Evolutionary conservation across 2,113 vertebrate species (phyloP).

Genomic region (Cariama cristata): DNA sequence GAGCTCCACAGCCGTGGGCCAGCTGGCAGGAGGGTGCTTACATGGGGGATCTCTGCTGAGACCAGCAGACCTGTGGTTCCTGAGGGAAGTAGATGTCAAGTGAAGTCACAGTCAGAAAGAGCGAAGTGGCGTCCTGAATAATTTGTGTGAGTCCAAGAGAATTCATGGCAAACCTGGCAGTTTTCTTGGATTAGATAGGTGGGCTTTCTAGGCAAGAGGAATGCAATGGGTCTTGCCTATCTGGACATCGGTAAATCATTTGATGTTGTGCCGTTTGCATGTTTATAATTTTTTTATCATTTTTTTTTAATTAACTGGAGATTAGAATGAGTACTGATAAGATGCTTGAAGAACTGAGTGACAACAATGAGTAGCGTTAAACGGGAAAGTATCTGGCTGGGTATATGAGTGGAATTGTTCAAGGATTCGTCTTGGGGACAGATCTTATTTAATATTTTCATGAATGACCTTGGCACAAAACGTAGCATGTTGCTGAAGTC

Average conservation of each 20-base stretch:
- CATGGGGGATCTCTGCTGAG: rapidly evolving
- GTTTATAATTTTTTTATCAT: neutral
- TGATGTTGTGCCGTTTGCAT: neutral
- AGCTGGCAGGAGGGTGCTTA: neutral
- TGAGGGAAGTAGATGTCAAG: neutral
- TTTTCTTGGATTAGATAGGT: neutral
- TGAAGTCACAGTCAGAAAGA: neutral
- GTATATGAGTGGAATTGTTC: neutral
- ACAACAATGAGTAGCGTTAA: neutral
- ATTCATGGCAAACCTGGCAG: neutral
- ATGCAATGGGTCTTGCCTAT: neutral
- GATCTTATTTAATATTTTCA: slow-evolving; percentile 38
- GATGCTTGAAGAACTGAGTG: neutral
- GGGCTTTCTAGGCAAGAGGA: neutral
- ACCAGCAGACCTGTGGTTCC: neutral
- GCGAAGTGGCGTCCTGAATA: neutral
- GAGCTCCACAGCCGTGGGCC: neutral
- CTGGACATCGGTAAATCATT: neutral
- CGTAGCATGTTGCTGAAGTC: neutral
- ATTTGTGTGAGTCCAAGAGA: neutral
- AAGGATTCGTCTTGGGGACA: neutral
- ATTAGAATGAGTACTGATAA: neutral
- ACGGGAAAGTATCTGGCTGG: slow-evolving; percentile 10
- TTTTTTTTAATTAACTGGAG: neutral
- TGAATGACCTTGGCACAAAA: slow-evolving; percentile 54